Percentiles rank a stretch among this genome's conserved stretches.
Evolutionary conservation across 2,888 invertebrate species (phyloP).

Genomic region (Romanomermis culicivorax): DNA sequence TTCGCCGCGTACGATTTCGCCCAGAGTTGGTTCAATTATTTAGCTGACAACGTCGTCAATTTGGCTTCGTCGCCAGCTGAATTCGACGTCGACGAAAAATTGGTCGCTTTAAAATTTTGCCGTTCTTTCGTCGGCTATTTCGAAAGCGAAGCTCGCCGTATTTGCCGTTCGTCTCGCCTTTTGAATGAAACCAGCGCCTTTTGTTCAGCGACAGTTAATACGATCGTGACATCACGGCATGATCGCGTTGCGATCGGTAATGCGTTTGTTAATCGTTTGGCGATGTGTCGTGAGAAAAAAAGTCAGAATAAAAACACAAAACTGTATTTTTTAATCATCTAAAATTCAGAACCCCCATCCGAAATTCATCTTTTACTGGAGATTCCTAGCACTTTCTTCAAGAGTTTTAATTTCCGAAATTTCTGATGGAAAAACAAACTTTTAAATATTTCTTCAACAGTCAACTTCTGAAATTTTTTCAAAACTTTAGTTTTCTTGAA

Average conservation of each 20-base stretch:
- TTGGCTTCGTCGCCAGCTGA: constrained; percentile 23
- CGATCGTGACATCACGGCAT: background rate
- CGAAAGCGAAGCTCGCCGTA: constrained; percentile 45
- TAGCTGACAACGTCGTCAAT: constrained; percentile 36
- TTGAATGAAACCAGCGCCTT: background rate
- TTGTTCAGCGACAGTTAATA: background rate
- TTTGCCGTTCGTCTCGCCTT: constrained; percentile 6
- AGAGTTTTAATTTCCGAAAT: too few species aligned
- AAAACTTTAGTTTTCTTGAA: too few species aligned
- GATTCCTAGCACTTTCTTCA: too few species aligned
- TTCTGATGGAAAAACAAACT: too few species aligned
- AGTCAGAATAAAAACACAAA: too few species aligned
- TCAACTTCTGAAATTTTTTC: too few species aligned
- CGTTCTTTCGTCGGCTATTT: constrained; percentile 65
- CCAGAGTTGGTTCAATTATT: constrained; percentile 56
- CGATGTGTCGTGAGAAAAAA: too few species aligned
- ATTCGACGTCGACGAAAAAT: constrained; percentile 48
- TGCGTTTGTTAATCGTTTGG: too few species aligned
- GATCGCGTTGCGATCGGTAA: background rate
- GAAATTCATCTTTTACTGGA: too few species aligned
- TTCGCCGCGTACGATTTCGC: constrained; percentile 68
- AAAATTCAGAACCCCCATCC: too few species aligned
- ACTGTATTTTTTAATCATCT: too few species aligned
- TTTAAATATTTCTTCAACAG: too few species aligned
- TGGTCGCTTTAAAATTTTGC: constrained; percentile 56